A percentile compares a stretch with the other conserved stretches of the same genome.
Conservation (phyloP, 2,888 invertebrate genomes). For the Mycalesis mineus region DNA sequence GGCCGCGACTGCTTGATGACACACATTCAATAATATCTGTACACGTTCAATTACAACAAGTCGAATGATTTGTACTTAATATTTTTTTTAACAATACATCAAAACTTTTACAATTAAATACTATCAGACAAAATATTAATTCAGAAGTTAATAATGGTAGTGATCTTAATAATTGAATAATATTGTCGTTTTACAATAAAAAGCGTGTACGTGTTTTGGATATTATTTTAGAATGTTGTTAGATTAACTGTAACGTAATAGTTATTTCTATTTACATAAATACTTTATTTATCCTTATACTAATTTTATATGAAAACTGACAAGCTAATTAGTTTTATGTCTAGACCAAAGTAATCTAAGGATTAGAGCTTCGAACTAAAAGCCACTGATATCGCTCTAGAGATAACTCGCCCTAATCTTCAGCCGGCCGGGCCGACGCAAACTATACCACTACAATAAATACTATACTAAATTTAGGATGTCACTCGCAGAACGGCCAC, state of each 20-base stretch:
- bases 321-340: constrained; percentile 1
- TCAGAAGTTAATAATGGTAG: too few species aligned
- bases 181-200: too few species aligned
- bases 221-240: too few species aligned
- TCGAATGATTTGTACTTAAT: too few species aligned
- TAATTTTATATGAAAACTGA: not conserved
- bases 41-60: not conserved
- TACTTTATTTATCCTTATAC: not conserved
- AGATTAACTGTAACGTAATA: too few species aligned
- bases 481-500: constrained; percentile 34
- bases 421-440: constrained; percentile 29
- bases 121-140: too few species aligned
- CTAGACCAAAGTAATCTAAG: constrained; percentile 7
- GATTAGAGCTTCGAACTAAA: constrained; percentile 20
- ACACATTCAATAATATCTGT: not conserved
- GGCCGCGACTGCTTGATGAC: constrained; percentile 84
- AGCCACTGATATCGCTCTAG: constrained; percentile 16
- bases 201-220: too few species aligned
- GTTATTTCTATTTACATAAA: too few species aligned
- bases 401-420: constrained; percentile 30
- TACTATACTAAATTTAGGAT: constrained; percentile 44
- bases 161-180: too few species aligned
- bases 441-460: constrained; percentile 44
- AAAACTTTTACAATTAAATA: too few species aligned
- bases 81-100: too few species aligned